phyloP scores from a whole-genome alignment of 2,888 invertebrate genomes.

The Eilema caniola region DNA sequence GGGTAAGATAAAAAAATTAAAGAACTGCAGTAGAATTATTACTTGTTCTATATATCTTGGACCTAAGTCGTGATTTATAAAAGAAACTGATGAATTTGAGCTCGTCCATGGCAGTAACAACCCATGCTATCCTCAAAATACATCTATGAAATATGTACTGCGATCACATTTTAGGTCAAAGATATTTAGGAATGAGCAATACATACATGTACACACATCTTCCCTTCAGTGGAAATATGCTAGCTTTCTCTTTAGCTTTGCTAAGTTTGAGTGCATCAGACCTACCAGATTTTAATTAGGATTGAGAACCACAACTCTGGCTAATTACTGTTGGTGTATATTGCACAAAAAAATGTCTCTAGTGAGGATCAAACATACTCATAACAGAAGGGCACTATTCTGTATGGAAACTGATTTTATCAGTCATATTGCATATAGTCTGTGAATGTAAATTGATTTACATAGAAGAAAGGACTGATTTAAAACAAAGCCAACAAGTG shows the following conservation, averaged over 20 bases:
- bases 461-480: neutral
- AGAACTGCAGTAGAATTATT: too few species aligned
- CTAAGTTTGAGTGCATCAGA: neutral
- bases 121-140: too few species aligned
- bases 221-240: too few species aligned
- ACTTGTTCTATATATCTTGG: too few species aligned
- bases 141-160: too few species aligned
- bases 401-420: neutral
- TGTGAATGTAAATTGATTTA: neutral
- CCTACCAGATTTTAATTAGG: neutral
- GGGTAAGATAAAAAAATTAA: conserved; percentile 64
- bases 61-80: too few species aligned
- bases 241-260: neutral
- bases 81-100: too few species aligned
- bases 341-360: neutral
- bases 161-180: too few species aligned
- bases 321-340: neutral
- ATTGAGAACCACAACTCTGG: neutral
- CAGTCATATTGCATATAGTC: neutral
- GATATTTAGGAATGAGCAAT: too few species aligned
- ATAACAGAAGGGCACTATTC: neutral
- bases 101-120: too few species aligned
- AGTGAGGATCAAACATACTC: neutral
- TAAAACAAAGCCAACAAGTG: neutral
- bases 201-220: too few species aligned